Evolutionary conservation across 2,797 vertebrate species (phyloP).

Genomic region (Paedocypris micromegethes): DNA sequence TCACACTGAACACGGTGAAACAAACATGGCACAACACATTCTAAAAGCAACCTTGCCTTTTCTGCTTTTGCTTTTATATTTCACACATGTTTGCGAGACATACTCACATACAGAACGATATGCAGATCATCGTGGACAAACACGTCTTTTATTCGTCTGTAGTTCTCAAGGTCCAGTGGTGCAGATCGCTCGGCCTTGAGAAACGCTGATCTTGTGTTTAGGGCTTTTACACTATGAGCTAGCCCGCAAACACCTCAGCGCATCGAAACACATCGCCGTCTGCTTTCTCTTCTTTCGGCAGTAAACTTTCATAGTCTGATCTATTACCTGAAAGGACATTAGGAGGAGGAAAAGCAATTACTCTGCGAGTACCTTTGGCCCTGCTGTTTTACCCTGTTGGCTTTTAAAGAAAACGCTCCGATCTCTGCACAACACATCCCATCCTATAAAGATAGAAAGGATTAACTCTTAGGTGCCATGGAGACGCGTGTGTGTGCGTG

Average conservation of each 20-base stretch:
- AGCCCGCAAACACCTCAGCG: constrained; percentile 5
- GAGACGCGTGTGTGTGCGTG: constrained; percentile 1
- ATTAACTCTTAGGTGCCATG: constrained; percentile 28
- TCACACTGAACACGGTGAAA: too few relatives aligned
- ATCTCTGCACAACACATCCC: constrained; percentile 5
- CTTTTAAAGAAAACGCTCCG: constrained; percentile 22
- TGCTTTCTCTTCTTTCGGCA: constrained; percentile 17
- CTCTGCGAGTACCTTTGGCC: constrained; percentile 7
- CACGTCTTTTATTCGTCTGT: too few relatives aligned
- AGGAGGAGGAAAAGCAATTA: constrained; percentile 23
- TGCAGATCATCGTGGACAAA: too few relatives aligned
- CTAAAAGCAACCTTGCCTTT: too few relatives aligned
- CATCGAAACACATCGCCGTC: constrained; percentile 21
- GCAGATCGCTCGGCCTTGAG: neutral
- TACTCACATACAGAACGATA: too few relatives aligned
- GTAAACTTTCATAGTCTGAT: constrained; percentile 29
- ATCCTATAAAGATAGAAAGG: constrained; percentile 24
- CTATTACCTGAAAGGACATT: constrained; percentile 33
- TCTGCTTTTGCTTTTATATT: too few relatives aligned
- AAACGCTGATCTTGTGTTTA: constrained; percentile 8
- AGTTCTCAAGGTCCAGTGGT: too few relatives aligned
- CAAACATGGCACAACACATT: too few relatives aligned
- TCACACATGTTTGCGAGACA: too few relatives aligned
- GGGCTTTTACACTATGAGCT: constrained; percentile 18
- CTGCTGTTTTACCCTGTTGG: constrained; percentile 19